Percentiles rank a stretch among this genome's conserved stretches.
Conservation (phyloP, 2,888 invertebrate species). For the Acanthosepion pharaonis region DNA sequence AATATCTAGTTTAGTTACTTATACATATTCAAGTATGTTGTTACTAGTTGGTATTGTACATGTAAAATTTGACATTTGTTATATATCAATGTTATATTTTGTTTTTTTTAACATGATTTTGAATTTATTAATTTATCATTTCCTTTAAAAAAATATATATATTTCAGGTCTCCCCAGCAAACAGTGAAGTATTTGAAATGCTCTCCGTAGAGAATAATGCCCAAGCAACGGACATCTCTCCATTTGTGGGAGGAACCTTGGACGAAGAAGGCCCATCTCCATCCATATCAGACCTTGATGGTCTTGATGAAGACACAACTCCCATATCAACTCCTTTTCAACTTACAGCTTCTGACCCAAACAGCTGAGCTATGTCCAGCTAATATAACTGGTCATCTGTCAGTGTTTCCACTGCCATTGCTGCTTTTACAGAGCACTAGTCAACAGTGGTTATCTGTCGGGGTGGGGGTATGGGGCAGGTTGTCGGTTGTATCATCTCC, state of each 20-base stretch:
- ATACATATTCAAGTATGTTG: background rate
- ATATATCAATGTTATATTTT: background rate
- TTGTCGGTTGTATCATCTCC: slow-evolving; percentile 33
- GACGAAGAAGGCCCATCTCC: slow-evolving; percentile 43
- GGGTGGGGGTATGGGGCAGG: background rate
- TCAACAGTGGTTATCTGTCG: background rate
- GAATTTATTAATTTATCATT: background rate
- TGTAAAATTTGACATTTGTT: background rate
- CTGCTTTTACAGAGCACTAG: background rate
- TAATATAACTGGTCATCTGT: background rate
- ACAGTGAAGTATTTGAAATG: slow-evolving; percentile 39
- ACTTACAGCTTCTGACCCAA: slow-evolving; percentile 39
- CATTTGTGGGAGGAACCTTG: slow-evolving; percentile 44
- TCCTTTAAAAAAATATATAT: background rate
- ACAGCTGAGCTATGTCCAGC: slow-evolving; percentile 33
- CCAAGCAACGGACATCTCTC: slow-evolving; percentile 42
- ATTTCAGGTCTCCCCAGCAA: slow-evolving; percentile 41
- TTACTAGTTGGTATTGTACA: background rate
- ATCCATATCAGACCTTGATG: slow-evolving; percentile 46
- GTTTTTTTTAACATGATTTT: background rate
- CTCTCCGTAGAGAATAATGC: slow-evolving; percentile 40
- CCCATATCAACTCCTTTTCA: slow-evolving; percentile 45
- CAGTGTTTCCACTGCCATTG: background rate
- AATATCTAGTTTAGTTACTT: background rate
- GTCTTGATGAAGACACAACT: slow-evolving; percentile 45